These are phyloP conservation scores for Quadroppia sp. DNA, from an alignment of 2,888 invertebrate genomes.

Conservation along the genomic window DNA sequence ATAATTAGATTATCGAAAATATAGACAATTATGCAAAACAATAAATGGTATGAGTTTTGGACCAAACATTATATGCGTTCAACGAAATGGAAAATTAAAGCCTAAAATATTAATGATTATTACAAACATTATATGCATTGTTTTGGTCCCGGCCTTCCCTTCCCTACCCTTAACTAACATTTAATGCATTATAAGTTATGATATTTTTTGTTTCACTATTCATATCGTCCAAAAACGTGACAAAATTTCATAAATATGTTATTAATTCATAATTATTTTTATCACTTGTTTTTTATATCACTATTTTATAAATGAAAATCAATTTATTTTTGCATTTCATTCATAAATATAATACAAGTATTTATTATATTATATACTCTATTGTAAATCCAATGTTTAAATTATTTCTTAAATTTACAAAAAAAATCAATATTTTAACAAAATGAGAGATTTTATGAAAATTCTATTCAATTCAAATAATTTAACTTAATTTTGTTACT, in stretches of 20 bases:
- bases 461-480: too few relatives aligned
- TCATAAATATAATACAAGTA: too few relatives aligned
- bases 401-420: too few relatives aligned
- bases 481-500: too few relatives aligned
- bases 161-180: constrained; percentile 11
- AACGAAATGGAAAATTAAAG: constrained; percentile 16
- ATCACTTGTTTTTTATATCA: constrained; percentile 1
- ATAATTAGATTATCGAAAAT: not conserved
- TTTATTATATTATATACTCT: too few relatives aligned
- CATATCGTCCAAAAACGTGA: constrained; percentile 12
- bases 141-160: not conserved
- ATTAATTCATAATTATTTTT: not conserved
- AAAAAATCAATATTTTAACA: too few relatives aligned
- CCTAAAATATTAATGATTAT: constrained; percentile 16
- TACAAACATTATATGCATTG: not conserved
- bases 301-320: too few relatives aligned
- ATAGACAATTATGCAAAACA: not conserved
- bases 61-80: not conserved
- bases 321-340: too few relatives aligned
- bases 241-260: constrained; percentile 5
- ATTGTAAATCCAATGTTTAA: too few relatives aligned
- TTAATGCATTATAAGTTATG: constrained; percentile 9
- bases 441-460: too few relatives aligned
- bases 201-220: not conserved
- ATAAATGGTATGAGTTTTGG: not conserved